Conservation (phyloP, 2,888 invertebrate species). For the Stramonita haemastoma region DNA sequence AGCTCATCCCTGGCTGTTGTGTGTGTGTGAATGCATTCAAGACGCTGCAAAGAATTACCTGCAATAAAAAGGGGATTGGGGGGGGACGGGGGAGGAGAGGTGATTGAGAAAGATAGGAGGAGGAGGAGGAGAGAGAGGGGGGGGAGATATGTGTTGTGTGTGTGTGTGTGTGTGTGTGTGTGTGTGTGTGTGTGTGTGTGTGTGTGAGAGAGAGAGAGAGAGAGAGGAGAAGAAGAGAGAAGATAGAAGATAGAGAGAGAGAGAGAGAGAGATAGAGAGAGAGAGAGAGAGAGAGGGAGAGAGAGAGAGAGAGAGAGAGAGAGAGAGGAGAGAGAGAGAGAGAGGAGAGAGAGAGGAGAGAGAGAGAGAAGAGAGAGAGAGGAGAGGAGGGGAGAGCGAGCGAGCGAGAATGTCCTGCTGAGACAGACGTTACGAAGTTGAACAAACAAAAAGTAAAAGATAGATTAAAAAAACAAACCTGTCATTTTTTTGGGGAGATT, state of each 20-base stretch:
- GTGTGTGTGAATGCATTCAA: too few species aligned
- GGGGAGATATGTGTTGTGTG: background rate
- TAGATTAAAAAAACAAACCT: too few species aligned
- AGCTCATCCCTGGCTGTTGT: too few species aligned
- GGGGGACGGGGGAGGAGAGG: background rate
- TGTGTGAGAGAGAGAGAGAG: too few species aligned
- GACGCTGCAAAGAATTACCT: too few species aligned
- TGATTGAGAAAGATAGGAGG: background rate
- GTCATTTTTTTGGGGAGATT: too few species aligned
- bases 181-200: background rate
- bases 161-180: constrained; percentile 23
- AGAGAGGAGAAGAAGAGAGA: background rate
- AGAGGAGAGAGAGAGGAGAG: background rate
- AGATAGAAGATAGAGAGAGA: background rate
- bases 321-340: background rate
- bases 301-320: constrained; percentile 13
- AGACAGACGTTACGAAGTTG: too few species aligned
- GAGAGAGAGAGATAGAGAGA: background rate
- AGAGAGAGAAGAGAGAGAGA: background rate
- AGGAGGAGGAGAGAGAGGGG: background rate
- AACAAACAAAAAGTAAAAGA: too few species aligned
- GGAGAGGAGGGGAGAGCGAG: background rate
- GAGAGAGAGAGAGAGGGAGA: constrained; percentile 6
- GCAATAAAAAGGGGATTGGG: too few species aligned
- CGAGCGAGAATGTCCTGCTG: background rate